A percentile compares a stretch with the other conserved stretches of the same genome.
phyloP scores from a whole-genome alignment of 2,797 vertebrate genomes.

The Anguilla marmorata region DNA sequence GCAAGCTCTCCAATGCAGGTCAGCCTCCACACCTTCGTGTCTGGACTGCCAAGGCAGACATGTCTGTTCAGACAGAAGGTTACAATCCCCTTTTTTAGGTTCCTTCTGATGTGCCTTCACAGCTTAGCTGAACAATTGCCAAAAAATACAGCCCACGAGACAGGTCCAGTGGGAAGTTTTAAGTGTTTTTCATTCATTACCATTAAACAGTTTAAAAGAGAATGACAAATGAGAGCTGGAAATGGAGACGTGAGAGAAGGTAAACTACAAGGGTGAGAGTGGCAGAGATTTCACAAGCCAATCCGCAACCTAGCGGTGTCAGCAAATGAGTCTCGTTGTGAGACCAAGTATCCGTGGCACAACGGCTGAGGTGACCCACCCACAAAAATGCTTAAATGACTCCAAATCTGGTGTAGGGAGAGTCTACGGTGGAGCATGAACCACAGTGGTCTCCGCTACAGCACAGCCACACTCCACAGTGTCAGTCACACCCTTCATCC shows the following conservation, averaged over 20 bases:
- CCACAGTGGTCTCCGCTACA: background rate
- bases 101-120: constrained; percentile 23
- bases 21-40: background rate
- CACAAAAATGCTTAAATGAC: constrained; percentile 12
- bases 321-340: background rate
- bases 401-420: background rate
- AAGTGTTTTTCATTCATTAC: constrained; percentile 18
- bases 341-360: background rate
- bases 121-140: constrained; percentile 10
- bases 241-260: background rate
- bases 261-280: background rate
- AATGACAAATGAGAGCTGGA: constrained; percentile 2
- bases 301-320: background rate
- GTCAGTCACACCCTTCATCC: background rate
- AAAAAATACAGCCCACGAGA: background rate
- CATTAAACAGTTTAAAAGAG: constrained; percentile 15
- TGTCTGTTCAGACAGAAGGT: constrained; percentile 9
- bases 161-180: constrained; percentile 23
- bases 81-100: background rate
- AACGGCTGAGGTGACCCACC: constrained; percentile 10
- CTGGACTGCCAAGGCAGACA: background rate
- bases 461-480: background rate
- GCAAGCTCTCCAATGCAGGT: background rate
- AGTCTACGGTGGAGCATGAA: background rate
- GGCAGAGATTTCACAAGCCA: background rate